phyloP scores from a whole-genome alignment of 2,113 vertebrate species.

The Crotalus tigris region DNA sequence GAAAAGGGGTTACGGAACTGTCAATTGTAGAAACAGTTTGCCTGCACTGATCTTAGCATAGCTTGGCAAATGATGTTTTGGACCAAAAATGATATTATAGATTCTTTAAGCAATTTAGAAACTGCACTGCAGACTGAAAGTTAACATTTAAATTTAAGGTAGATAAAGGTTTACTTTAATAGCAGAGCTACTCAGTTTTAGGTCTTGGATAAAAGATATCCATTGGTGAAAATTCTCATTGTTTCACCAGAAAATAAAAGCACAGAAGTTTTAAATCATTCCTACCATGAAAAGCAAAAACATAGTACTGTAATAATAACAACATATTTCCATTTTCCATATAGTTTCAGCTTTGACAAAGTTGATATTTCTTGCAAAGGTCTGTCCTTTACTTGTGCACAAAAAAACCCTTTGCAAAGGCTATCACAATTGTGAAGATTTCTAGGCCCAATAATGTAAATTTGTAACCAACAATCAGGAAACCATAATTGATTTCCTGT shows the following conservation, averaged over 20 bases:
- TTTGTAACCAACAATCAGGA: constrained; percentile 61
- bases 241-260: neutral
- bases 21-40: neutral
- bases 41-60: neutral
- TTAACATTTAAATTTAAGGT: neutral
- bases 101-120: neutral
- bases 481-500: constrained; percentile 51
- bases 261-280: neutral
- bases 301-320: neutral
- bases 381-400: constrained; percentile 32
- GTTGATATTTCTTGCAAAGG: constrained; percentile 20
- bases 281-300: neutral
- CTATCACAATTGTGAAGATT: neutral
- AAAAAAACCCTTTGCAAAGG: constrained; percentile 28
- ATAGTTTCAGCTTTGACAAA: neutral
- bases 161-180: neutral
- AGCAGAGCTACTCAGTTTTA: neutral
- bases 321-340: neutral
- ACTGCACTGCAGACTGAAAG: neutral
- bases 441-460: constrained; percentile 38
- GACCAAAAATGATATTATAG: neutral
- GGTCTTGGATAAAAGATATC: neutral
- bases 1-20: neutral
- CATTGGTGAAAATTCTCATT: neutral
- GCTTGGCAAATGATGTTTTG: neutral